These are phyloP conservation scores for Hippolais icterina DNA, from an alignment of 2,113 vertebrate species.

Conservation along the genomic window DNA sequence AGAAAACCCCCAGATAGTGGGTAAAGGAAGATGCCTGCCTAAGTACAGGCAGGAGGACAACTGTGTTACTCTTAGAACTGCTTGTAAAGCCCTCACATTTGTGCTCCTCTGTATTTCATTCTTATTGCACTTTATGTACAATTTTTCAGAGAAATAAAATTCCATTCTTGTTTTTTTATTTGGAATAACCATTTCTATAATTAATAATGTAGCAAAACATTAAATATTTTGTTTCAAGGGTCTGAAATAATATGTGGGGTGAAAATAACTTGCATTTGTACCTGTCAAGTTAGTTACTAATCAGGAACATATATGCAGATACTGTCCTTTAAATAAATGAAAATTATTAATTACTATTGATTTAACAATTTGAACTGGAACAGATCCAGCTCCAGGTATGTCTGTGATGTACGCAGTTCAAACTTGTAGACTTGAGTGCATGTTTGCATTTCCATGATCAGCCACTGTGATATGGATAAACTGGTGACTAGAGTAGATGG, in stretches of 20 bases:
- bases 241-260: background rate
- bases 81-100: background rate
- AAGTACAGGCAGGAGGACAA: background rate
- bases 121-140: rapidly evolving
- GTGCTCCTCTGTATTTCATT: background rate
- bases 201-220: background rate
- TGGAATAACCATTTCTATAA: background rate
- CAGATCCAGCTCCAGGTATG: background rate
- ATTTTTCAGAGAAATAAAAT: background rate
- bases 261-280: background rate
- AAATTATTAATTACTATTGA: background rate
- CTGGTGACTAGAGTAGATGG: background rate
- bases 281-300: background rate
- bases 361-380: background rate
- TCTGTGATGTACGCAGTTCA: background rate
- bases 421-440: background rate
- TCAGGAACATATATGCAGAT: background rate
- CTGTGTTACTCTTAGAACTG: background rate
- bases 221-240: background rate
- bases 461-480: background rate
- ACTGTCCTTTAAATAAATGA: background rate
- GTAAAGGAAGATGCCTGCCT: background rate
- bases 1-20: background rate
- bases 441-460: background rate
- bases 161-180: background rate